phyloP scores from a whole-genome alignment of 2,888 invertebrate species.

The Parnassius smintheus region DNA sequence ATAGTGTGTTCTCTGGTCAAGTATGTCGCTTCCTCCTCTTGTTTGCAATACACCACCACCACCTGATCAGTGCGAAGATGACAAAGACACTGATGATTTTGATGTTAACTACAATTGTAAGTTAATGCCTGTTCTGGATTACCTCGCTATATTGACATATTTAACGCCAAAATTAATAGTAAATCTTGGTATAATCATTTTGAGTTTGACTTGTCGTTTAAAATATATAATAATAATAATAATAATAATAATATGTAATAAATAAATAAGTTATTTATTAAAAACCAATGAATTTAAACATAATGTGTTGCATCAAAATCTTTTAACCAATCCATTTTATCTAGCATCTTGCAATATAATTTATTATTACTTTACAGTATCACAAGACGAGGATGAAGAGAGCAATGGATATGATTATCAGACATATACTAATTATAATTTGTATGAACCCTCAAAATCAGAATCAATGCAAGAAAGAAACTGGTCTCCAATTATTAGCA shows the following conservation, averaged over 20 bases:
- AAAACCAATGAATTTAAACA: no score
- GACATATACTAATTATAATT: conserved; percentile 54
- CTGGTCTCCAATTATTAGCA: conserved; percentile 30
- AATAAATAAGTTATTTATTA: no score
- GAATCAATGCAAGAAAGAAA: conserved; percentile 30
- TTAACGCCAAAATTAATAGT: no score
- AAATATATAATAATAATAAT: no score
- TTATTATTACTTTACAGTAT: conserved; percentile 51
- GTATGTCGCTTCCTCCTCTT: conserved; percentile 84
- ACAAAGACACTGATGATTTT: conserved; percentile 79
- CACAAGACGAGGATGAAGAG: conserved; percentile 68
- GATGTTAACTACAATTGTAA: conserved; percentile 70
- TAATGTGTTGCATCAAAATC: no score
- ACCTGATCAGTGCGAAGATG: conserved; percentile 83
- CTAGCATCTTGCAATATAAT: no score
- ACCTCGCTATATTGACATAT: no score
- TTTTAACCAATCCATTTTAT: no score
- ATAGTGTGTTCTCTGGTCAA: conserved; percentile 32
- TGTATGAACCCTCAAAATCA: conserved; percentile 43
- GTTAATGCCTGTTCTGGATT: conserved; percentile 33
- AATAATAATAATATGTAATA: no score
- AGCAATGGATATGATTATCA: conserved; percentile 58
- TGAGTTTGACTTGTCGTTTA: no score
- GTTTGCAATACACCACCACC: conserved; percentile 85
- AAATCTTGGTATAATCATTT: no score